A percentile compares a stretch with the other conserved stretches of the same genome.
phyloP scores from a whole-genome alignment of 2,797 vertebrate genomes.

The Syngnathus acus region DNA sequence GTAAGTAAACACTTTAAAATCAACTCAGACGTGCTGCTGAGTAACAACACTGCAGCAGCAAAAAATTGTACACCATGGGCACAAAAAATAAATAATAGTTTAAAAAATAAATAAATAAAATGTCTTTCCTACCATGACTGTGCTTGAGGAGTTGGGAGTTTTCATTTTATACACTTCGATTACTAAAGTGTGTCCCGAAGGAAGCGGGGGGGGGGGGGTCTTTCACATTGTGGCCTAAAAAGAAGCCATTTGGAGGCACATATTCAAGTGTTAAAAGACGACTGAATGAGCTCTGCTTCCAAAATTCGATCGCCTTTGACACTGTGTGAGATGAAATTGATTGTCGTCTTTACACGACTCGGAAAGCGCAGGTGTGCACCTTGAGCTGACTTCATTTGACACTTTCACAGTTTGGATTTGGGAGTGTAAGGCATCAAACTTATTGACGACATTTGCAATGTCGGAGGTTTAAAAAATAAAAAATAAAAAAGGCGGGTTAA shows the following conservation, averaged over 20 bases:
- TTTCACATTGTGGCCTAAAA: background rate
- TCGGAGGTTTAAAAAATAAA: background rate
- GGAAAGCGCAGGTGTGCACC: background rate
- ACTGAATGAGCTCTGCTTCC: no score
- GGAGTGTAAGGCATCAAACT: constrained; percentile 38
- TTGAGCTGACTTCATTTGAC: background rate
- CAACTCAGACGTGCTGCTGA: background rate
- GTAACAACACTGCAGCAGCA: background rate
- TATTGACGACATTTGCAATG: constrained; percentile 11
- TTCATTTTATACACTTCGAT: background rate
- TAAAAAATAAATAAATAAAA: constrained; percentile 50
- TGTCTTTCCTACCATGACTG: background rate
- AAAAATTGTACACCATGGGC: background rate
- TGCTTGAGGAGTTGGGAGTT: no score
- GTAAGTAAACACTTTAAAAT: background rate
- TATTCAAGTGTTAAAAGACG: background rate
- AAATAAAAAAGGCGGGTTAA: background rate
- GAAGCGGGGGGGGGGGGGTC: no score
- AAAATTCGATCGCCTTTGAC: background rate
- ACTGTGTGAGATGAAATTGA: background rate
- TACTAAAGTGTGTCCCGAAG: background rate
- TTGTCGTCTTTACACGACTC: background rate
- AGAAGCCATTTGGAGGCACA: background rate
- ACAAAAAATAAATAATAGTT: constrained; percentile 50
- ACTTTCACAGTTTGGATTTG: background rate